phyloP scores from a whole-genome alignment of 2,797 vertebrate species.

The Nannoperca australis region DNA sequence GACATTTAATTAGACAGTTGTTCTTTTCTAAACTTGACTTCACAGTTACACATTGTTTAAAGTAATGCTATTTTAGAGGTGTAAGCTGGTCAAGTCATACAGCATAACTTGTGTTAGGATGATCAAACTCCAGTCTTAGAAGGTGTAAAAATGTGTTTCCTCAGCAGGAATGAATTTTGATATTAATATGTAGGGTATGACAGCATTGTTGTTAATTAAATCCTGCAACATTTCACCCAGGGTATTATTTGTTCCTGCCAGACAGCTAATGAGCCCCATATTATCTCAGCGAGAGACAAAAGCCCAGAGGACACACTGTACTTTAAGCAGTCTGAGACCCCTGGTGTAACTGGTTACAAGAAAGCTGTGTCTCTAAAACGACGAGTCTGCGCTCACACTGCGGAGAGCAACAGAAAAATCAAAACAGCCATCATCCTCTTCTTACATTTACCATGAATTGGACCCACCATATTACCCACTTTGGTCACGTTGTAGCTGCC shows the following conservation, averaged over 20 bases:
- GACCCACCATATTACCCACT: slow-evolving; percentile 42
- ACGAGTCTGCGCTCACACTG: slow-evolving; percentile 11
- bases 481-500: slow-evolving; percentile 28
- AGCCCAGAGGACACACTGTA: slow-evolving; percentile 69
- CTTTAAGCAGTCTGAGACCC: slow-evolving; percentile 63
- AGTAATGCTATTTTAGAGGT: slow-evolving; percentile 7
- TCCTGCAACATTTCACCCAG: slow-evolving; percentile 73
- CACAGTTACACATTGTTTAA: slow-evolving; percentile 6
- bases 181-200: slow-evolving; percentile 69
- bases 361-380: slow-evolving; percentile 36
- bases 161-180: slow-evolving; percentile 64
- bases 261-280: slow-evolving; percentile 75
- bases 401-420: slow-evolving; percentile 39
- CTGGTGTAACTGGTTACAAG: slow-evolving; percentile 45
- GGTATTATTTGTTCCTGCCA: slow-evolving; percentile 77
- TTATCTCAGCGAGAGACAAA: slow-evolving; percentile 76
- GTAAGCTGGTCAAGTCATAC: neutral
- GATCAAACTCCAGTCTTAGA: slow-evolving; percentile 14
- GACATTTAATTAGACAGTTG: neutral
- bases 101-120: neutral
- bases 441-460: slow-evolving; percentile 60
- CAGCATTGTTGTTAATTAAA: slow-evolving; percentile 77
- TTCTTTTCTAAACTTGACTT: slow-evolving; percentile 5
- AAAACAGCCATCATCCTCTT: slow-evolving; percentile 44
- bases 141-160: slow-evolving; percentile 45